A percentile compares a stretch with the other conserved stretches of the same genome.
Evolutionary conservation across 1,140 invertebrate genomes (phyloP).

Genomic region (Lysiphlebus fabarum): DNA sequence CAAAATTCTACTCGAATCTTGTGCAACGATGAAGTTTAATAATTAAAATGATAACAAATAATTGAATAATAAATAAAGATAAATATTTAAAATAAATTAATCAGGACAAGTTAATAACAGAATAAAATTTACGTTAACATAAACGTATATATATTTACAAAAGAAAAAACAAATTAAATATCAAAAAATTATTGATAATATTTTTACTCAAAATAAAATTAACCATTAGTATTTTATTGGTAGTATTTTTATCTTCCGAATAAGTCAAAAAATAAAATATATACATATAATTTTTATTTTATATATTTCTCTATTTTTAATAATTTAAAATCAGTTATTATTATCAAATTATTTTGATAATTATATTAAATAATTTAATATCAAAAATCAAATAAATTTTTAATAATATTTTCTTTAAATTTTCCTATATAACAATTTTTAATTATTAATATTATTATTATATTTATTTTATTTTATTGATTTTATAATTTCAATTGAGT

Average conservation of each 20-base stretch:
- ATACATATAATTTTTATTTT: too few species aligned
- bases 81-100: background rate
- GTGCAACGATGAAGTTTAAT: slow-evolving; percentile 39
- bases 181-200: background rate
- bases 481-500: too few species aligned
- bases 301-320: too few species aligned
- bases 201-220: background rate
- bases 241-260: background rate
- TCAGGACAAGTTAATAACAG: background rate
- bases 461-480: too few species aligned
- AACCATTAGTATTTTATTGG: slow-evolving; percentile 7
- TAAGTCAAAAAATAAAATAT: too few species aligned
- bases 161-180: slow-evolving; percentile 9
- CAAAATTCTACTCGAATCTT: slow-evolving; percentile 51
- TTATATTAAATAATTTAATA: too few species aligned
- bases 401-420: too few species aligned
- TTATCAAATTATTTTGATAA: too few species aligned
- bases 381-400: too few species aligned
- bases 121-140: background rate
- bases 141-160: slow-evolving; percentile 3
- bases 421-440: too few species aligned
- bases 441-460: too few species aligned
- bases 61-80: background rate
- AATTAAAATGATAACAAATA: background rate
- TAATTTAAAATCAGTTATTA: too few species aligned